These are phyloP conservation scores for Patiria pectinifera DNA, from an alignment of 53 echinoderm and acorn worm genomes.

Conservation along the genomic window DNA sequence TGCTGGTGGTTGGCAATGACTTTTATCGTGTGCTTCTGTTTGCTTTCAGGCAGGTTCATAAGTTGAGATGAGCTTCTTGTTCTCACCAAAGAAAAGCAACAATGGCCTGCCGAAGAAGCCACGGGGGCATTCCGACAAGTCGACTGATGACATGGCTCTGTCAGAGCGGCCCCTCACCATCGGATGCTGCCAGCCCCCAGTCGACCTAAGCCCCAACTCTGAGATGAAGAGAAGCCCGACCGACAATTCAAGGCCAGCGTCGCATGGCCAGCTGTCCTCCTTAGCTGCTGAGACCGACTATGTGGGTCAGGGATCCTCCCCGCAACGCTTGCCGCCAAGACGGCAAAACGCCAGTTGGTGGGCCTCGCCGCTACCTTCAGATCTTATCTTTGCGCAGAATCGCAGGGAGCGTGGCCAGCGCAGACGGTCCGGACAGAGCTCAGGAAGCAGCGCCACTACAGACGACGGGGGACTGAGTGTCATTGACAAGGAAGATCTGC, in stretches of 20 bases:
- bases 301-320: conserved; percentile 37
- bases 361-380: background rate
- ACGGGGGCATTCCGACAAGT: background rate
- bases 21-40: background rate
- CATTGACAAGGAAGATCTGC: conserved; percentile 82
- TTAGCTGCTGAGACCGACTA: conserved; percentile 36
- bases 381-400: background rate
- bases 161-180: conserved; percentile 53
- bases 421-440: conserved; percentile 36
- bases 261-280: background rate
- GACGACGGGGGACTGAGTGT: conserved; percentile 40
- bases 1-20: background rate
- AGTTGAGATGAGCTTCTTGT: conserved; percentile 11
- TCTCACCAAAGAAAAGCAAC: conserved; percentile 36
- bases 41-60: conserved; percentile 2
- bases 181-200: conserved; percentile 40
- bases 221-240: conserved; percentile 39
- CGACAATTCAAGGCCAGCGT: background rate
- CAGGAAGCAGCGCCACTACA: conserved; percentile 33
- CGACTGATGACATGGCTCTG: conserved; percentile 31
- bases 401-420: conserved; percentile 11
- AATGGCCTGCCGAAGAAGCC: background rate
- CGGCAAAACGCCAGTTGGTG: background rate
- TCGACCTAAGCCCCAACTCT: background rate
- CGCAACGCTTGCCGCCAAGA: conserved; percentile 22